Evolutionary conservation across 2,113 vertebrate genomes (phyloP), one percentile per base, ranked within the genome.

Genomic region (Nicator chloris): DNA sequence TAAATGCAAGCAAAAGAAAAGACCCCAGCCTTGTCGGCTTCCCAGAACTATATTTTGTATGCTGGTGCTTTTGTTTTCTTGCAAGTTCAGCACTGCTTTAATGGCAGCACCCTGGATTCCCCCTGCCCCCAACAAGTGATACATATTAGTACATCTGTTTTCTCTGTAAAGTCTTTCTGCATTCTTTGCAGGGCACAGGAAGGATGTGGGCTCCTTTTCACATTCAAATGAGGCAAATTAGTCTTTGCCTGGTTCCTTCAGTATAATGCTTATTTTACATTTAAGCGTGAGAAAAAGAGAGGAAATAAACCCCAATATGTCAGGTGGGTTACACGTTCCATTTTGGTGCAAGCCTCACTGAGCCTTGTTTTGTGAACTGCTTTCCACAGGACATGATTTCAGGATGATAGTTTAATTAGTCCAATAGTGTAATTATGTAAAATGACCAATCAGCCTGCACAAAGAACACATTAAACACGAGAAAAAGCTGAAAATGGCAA

Each of bases 191-290:
- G 86, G 93, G 97, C 88, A 96, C 98, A 98, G 97, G 98, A 98
- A 98, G 97, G 97, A 98, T 98, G 97, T 97, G 96, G 97, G 97
- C 91, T 98, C 93, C 95, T 93, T 97, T 98, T 97, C 97, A 97
- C 93, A 98, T 97, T 97, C 94, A 98, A 98, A 97, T 97, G 93
- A 98, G 90, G 95, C 93, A 96, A 96, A 94, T 96, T 95, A 96
- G 92, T 78, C 88, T 82, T 90, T 83, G 80, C 84, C 93, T 93
- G 86, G 91, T 88, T 88, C 85, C 71, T 91, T 96, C 88, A 93
- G 94, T 71, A 93, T 92, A 87, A 92, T 75, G 75, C 92, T 95
- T 95, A 92, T 95, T 96, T 95, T 93, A 93, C 89, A 92, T 93
- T 86, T 82, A 64, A 79, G 94, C 45, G 71, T 89, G 96, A 97